These are phyloP conservation scores for Girardinus metallicus DNA, from an alignment of 2,797 vertebrate genomes.

Conservation along the genomic window DNA sequence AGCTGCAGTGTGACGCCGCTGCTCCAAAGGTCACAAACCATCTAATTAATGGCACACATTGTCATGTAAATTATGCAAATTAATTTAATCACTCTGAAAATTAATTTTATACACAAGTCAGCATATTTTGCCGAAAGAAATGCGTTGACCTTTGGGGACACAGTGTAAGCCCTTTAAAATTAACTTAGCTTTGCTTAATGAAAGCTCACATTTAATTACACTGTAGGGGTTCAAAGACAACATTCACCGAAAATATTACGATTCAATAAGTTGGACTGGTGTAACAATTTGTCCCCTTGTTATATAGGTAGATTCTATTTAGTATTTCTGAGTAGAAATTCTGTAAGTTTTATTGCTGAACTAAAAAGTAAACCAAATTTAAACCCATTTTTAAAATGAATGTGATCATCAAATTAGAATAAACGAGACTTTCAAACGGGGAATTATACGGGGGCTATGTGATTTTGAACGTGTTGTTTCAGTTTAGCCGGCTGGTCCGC, in stretches of 20 bases:
- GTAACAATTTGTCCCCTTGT: not conserved
- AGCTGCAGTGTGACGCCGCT: constrained; percentile 6
- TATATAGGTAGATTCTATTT: not conserved
- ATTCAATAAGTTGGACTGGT: not conserved
- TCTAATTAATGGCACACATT: constrained; percentile 30
- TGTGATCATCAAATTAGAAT: not conserved
- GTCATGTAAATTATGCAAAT: constrained; percentile 49
- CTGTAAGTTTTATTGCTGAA: not conserved
- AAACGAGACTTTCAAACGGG: not conserved
- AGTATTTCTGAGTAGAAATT: not conserved
- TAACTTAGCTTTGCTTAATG: constrained; percentile 34
- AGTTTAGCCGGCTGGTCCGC: not conserved
- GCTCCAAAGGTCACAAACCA: constrained; percentile 31
- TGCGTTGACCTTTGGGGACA: constrained; percentile 53
- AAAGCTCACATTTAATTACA: constrained; percentile 15
- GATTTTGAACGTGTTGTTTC: not conserved
- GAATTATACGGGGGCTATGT: not conserved
- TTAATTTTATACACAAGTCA: constrained; percentile 46
- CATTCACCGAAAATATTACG: not conserved
- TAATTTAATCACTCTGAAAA: constrained; percentile 38
- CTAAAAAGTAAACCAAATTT: not conserved
- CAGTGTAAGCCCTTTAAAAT: constrained; percentile 42
- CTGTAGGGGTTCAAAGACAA: constrained; percentile 13
- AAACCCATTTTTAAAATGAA: not conserved
- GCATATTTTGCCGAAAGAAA: constrained; percentile 44